Evolutionary conservation across 2,113 vertebrate species (phyloP).

Genomic region (Ahaetulla prasina): DNA sequence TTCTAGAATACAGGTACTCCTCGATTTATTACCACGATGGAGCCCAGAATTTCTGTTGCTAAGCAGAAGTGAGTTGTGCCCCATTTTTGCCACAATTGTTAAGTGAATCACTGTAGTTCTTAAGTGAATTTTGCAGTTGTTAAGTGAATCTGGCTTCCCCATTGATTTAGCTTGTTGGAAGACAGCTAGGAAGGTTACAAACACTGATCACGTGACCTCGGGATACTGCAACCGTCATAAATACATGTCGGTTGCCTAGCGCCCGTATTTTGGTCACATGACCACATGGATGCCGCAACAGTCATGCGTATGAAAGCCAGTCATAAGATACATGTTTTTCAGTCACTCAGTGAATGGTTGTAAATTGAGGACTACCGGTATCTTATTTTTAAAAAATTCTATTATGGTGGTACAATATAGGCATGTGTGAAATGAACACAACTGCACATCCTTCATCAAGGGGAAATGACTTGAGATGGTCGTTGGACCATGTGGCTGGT

Average conservation of each 20-base stretch:
- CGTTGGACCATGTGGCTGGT: background rate
- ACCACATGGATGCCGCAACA: background rate
- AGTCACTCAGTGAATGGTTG: background rate
- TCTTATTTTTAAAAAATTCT: background rate
- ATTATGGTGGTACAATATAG: background rate
- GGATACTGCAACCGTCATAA: background rate
- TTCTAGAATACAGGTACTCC: background rate
- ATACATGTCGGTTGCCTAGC: background rate
- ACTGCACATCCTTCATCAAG: background rate
- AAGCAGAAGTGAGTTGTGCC: background rate
- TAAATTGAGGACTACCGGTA: background rate
- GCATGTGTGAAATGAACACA: background rate
- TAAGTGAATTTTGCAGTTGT: background rate
- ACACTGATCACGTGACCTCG: background rate
- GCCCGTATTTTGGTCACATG: background rate
- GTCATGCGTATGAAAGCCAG: background rate
- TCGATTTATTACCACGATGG: background rate
- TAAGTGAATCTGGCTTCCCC: background rate
- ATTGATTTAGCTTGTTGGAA: background rate
- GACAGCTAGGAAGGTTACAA: background rate
- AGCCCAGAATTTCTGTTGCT: background rate
- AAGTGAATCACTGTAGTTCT: background rate
- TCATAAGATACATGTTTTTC: background rate
- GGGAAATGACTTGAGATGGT: background rate
- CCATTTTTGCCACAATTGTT: background rate